Evolutionary conservation across 2,888 invertebrate genomes (phyloP).

Genomic region (Serrognathus titanus): DNA sequence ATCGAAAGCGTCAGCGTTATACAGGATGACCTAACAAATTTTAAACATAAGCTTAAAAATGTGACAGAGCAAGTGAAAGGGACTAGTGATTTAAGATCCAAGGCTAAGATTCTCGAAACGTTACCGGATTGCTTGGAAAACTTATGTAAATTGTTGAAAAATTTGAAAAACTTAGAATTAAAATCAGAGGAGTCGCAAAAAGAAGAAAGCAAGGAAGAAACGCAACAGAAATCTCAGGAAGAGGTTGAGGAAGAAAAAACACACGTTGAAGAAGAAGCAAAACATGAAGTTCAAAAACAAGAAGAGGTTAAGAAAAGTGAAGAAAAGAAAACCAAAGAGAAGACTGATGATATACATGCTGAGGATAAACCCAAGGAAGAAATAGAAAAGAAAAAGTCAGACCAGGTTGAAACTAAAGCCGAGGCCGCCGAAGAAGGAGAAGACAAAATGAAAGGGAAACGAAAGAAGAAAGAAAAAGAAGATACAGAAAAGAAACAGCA

Average conservation of each 20-base stretch:
- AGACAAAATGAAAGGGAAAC: constrained; percentile 17
- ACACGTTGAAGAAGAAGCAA: constrained; percentile 26
- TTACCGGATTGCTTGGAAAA: neutral
- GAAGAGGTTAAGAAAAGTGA: constrained; percentile 17
- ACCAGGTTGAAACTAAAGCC: constrained; percentile 34
- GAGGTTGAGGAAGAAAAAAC: constrained; percentile 20
- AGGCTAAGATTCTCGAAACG: neutral
- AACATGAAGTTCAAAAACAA: constrained; percentile 12
- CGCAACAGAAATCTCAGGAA: constrained; percentile 27
- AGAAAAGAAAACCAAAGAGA: constrained; percentile 4
- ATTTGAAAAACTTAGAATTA: constrained; percentile 21
- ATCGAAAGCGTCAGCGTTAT: neutral
- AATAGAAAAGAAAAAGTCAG: constrained; percentile 31
- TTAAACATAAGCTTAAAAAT: neutral
- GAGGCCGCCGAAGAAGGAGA: constrained; percentile 26
- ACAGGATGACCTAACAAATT: neutral
- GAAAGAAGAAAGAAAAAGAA: constrained; percentile 25
- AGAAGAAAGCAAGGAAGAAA: constrained; percentile 31
- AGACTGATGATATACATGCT: constrained; percentile 10
- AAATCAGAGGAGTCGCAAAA: constrained; percentile 22
- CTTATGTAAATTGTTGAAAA: constrained; percentile 18
- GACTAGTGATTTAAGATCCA: neutral
- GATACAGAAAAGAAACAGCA: constrained; percentile 31
- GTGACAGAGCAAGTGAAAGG: neutral
- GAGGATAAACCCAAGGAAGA: constrained; percentile 13